A percentile compares a stretch with the other conserved stretches of the same genome.
Conservation (phyloP, 2,113 vertebrate species). For the Lepisosteus oculatus region DNA sequence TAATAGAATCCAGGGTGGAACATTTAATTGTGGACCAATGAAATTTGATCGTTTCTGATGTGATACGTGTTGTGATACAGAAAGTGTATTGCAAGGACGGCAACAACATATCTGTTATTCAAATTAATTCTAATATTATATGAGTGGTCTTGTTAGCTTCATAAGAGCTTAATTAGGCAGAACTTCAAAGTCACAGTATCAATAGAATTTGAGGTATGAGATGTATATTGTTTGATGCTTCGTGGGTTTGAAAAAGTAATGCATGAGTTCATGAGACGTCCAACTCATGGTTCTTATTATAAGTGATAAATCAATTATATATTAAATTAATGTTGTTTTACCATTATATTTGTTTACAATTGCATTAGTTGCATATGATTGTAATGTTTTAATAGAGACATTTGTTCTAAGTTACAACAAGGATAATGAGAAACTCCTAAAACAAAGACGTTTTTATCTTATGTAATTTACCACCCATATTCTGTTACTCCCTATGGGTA, state of each 20-base stretch:
- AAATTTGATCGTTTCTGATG: conserved; percentile 10
- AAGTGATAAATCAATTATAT: conserved; percentile 48
- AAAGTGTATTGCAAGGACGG: background rate
- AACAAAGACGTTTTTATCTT: too few species aligned
- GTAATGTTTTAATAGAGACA: too few species aligned
- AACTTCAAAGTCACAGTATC: conserved; percentile 53
- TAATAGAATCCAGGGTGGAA: conserved; percentile 5
- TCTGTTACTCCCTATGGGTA: too few species aligned
- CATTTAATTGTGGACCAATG: conserved; percentile 13
- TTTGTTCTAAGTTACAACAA: too few species aligned
- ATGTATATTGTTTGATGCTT: conserved; percentile 50
- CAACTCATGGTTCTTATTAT: conserved; percentile 37
- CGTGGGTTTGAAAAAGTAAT: conserved; percentile 56
- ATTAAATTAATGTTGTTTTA: conserved; percentile 21
- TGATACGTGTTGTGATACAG: background rate
- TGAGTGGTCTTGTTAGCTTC: conserved; percentile 54
- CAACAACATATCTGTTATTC: conserved; percentile 26
- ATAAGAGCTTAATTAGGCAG: conserved; percentile 57
- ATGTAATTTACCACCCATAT: too few species aligned
- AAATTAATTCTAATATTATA: conserved; percentile 36
- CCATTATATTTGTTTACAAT: too few species aligned
- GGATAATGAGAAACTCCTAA: too few species aligned
- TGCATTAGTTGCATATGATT: too few species aligned
- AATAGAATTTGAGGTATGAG: conserved; percentile 38
- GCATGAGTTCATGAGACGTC: conserved; percentile 47